Conservation (phyloP, 2,888 invertebrate species). For the Drosophila longiperda region DNA sequence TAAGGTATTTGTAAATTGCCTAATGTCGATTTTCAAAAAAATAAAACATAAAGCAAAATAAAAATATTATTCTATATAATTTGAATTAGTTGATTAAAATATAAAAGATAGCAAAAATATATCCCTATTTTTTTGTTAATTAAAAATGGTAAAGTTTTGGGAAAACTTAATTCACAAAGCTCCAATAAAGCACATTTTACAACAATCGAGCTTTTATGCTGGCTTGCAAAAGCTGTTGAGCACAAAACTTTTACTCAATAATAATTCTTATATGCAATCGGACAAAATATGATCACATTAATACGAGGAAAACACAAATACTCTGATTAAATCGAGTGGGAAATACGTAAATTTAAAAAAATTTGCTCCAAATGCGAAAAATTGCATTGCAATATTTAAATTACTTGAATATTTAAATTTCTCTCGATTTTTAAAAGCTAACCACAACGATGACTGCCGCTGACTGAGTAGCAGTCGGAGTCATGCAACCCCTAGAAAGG, state of each 20-base stretch:
- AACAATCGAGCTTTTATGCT: background rate
- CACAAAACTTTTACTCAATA: background rate
- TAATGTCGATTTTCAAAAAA: background rate
- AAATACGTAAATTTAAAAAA: too few species aligned
- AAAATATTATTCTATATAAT: background rate
- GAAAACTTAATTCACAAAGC: background rate
- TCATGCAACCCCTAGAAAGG: background rate
- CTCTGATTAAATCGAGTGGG: constrained; percentile 35
- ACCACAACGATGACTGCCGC: too few species aligned
- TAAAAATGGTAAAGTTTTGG: constrained; percentile 10
- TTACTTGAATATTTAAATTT: constrained; percentile 13
- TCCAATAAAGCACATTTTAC: background rate
- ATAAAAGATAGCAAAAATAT: background rate
- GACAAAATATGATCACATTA: constrained; percentile 55
- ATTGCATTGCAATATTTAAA: constrained; percentile 40
- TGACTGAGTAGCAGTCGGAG: too few species aligned
- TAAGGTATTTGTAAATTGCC: background rate
- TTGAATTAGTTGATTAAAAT: background rate
- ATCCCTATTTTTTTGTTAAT: background rate
- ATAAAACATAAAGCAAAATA: background rate
- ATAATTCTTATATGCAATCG: constrained; percentile 59
- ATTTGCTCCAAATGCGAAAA: constrained; percentile 47
- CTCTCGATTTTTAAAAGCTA: too few species aligned
- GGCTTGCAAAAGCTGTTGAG: background rate
- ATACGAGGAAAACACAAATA: constrained; percentile 20